Evolutionary conservation across 2,113 vertebrate species (phyloP).

Genomic region (Oceanodroma tethys): DNA sequence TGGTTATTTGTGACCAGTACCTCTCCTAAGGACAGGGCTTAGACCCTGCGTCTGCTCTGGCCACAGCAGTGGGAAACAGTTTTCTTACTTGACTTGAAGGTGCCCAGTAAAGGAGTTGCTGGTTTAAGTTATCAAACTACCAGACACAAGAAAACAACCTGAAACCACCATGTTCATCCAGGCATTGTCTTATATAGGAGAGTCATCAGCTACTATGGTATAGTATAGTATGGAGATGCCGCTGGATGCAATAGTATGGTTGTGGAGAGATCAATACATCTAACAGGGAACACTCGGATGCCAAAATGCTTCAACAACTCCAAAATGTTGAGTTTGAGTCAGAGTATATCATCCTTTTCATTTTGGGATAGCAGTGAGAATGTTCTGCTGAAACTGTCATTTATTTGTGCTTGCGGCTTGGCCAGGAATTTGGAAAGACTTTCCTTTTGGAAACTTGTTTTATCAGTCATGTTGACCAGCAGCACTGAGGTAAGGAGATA

Average conservation of each 20-base stretch:
- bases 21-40: neutral
- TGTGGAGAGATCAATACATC: neutral
- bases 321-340: neutral
- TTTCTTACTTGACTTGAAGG: neutral
- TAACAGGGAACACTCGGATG: neutral
- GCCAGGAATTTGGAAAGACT: neutral
- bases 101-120: neutral
- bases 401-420: neutral
- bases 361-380: neutral
- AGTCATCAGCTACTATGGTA: neutral
- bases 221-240: neutral
- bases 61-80: neutral
- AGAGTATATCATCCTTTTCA: neutral
- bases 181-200: rapidly evolving
- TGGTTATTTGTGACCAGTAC: neutral
- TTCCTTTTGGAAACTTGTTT: neutral
- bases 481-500: neutral
- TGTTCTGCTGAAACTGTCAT: neutral
- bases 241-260: rapidly evolving
- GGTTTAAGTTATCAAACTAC: neutral
- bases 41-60: neutral
- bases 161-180: neutral
- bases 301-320: neutral
- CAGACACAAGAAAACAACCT: neutral
- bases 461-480: neutral